Conservation (phyloP, 2,888 invertebrate species). For the Drosophila nr. perissopoda region DNA sequence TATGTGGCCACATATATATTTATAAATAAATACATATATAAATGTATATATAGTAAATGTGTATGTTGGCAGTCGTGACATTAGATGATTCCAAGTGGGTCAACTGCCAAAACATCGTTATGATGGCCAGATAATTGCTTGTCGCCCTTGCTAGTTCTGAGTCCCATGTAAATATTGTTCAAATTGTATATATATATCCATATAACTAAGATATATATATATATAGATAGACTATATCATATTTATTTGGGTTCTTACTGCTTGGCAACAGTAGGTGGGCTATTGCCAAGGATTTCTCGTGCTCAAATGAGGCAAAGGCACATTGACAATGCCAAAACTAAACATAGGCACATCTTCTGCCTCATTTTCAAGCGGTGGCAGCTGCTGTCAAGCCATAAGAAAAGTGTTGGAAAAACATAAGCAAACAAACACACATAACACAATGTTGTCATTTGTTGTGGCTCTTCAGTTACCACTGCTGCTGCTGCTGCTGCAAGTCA, state of each 20-base stretch:
- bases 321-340: conserved; percentile 19
- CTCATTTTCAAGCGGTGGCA: conserved; percentile 17
- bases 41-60: conserved; percentile 2
- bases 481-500: conserved; percentile 38
- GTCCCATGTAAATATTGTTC: conserved; percentile 21
- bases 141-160: not conserved
- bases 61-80: conserved; percentile 16
- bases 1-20: not conserved
- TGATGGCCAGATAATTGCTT: conserved; percentile 33
- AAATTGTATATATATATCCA: not conserved
- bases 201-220: not conserved
- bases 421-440: conserved; percentile 26
- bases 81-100: conserved; percentile 46
- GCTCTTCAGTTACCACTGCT: conserved; percentile 19
- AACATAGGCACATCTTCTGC: conserved; percentile 1
- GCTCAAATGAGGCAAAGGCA: conserved; percentile 38
- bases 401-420: conserved; percentile 41
- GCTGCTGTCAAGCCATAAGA: conserved; percentile 43
- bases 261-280: conserved; percentile 7
- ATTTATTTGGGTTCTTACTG: conserved; percentile 5
- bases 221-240: not conserved
- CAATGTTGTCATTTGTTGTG: conserved; percentile 34
- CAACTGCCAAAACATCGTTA: conserved; percentile 55
- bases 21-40: not conserved
- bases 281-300: conserved; percentile 36